Evolutionary conservation across 2,113 vertebrate genomes (phyloP).

Genomic region (Tragelaphus scriptus): DNA sequence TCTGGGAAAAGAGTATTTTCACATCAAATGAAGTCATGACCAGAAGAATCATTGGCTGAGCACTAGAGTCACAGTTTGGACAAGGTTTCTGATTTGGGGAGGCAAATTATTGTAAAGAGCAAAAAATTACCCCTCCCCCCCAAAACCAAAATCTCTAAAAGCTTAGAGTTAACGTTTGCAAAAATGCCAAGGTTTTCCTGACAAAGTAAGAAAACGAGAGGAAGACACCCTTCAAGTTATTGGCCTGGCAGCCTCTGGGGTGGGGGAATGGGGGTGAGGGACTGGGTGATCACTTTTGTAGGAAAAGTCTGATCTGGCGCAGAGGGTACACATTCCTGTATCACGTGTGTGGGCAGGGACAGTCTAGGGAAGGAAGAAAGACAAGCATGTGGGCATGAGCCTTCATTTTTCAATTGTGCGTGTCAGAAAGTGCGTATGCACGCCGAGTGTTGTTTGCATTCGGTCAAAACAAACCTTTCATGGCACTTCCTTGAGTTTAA

Average conservation of each 20-base stretch:
- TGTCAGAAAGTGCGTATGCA: background rate
- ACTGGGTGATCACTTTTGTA: background rate
- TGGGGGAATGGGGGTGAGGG: fast-evolving
- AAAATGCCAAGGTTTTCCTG: background rate
- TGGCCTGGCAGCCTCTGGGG: fast-evolving
- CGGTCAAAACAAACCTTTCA: background rate
- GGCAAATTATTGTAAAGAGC: background rate
- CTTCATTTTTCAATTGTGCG: background rate
- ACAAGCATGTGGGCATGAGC: background rate
- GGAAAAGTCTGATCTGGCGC: background rate
- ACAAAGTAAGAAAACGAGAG: background rate
- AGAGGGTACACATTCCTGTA: fast-evolving
- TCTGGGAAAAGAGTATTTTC: background rate
- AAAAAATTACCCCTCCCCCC: no score
- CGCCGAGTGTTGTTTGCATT: background rate
- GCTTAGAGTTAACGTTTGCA: background rate
- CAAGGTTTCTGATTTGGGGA: background rate
- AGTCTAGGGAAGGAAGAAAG: background rate
- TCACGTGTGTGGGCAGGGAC: fast-evolving
- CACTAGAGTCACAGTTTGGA: background rate
- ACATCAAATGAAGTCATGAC: background rate
- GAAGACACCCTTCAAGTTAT: fast-evolving
- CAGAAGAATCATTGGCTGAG: background rate
- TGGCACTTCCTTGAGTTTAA: background rate
- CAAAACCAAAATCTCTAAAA: background rate